These are phyloP conservation scores for Metopia argyrocephala DNA, from an alignment of 2,888 invertebrate genomes.

Conservation along the genomic window DNA sequence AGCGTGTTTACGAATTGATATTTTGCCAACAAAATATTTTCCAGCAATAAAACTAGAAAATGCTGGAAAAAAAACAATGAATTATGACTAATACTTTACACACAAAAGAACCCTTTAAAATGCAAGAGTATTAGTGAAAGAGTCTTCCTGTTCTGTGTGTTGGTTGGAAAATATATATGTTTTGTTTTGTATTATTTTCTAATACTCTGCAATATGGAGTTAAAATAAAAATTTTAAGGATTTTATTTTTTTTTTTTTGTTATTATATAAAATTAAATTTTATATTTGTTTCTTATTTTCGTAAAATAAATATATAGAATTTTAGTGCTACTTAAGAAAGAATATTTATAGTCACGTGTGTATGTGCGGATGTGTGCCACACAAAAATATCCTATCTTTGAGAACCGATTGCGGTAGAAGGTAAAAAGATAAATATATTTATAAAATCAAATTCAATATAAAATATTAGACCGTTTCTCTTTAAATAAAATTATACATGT, in stretches of 20 bases:
- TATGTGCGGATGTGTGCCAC: too few relatives aligned
- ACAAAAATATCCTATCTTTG: too few relatives aligned
- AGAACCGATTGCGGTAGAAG: too few relatives aligned
- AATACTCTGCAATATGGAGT: too few relatives aligned
- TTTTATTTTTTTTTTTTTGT: background rate
- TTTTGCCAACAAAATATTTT: slow-evolving; percentile 43
- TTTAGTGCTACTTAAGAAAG: slow-evolving; percentile 7
- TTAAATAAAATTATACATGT: too few relatives aligned
- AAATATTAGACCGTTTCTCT: too few relatives aligned
- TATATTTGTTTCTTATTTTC: background rate
- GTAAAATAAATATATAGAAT: slow-evolving; percentile 14
- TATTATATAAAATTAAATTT: slow-evolving; percentile 24
- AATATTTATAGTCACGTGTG: slow-evolving; percentile 14
- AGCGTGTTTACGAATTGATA: slow-evolving; percentile 55
- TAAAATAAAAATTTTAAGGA: background rate
- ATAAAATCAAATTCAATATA: too few relatives aligned
- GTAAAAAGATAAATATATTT: too few relatives aligned
- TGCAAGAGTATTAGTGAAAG: background rate
- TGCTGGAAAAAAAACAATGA: background rate
- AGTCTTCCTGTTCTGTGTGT: slow-evolving; percentile 19
- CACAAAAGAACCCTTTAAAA: background rate
- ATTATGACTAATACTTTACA: background rate
- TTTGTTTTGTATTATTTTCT: background rate
- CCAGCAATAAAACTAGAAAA: background rate
- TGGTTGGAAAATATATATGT: background rate